phyloP scores from a whole-genome alignment of 1,140 invertebrate genomes.

The Panagrolaimus sp. region DNA sequence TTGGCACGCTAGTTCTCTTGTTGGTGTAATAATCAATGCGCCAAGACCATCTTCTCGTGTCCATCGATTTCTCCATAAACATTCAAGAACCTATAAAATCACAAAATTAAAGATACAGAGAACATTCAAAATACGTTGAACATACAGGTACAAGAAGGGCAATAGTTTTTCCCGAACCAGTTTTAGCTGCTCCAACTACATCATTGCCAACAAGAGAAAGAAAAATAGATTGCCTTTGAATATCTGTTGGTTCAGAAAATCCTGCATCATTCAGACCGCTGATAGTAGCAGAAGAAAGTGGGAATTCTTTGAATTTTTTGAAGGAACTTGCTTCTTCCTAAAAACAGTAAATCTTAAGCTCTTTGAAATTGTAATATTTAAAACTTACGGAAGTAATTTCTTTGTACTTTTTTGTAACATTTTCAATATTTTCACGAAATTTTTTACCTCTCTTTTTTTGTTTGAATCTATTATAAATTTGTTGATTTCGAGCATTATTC shows the following conservation, averaged over 20 bases:
- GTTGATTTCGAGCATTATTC: too few relatives aligned
- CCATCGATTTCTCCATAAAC: slow-evolving; percentile 76
- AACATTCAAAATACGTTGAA: slow-evolving; percentile 28
- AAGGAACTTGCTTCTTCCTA: slow-evolving; percentile 21
- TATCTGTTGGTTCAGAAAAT: slow-evolving; percentile 78
- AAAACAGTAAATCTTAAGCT: slow-evolving; percentile 20
- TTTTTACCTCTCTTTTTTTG: slow-evolving; percentile 1
- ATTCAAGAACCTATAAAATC: slow-evolving; percentile 61
- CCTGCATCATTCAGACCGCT: slow-evolving; percentile 71
- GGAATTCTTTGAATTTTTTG: slow-evolving; percentile 40
- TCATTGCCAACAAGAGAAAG: slow-evolving; percentile 79
- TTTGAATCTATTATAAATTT: neutral
- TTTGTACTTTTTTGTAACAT: neutral
- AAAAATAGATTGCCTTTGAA: slow-evolving; percentile 80
- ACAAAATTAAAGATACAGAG: slow-evolving; percentile 22
- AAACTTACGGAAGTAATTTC: slow-evolving; percentile 11
- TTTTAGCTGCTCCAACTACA: slow-evolving; percentile 89
- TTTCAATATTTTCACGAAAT: neutral
- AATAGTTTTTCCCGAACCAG: slow-evolving; percentile 93
- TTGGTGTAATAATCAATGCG: slow-evolving; percentile 90
- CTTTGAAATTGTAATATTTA: neutral
- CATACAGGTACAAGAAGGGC: slow-evolving; percentile 90
- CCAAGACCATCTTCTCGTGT: slow-evolving; percentile 80
- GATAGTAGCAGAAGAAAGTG: slow-evolving; percentile 38
- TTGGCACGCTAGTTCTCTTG: slow-evolving; percentile 90